Conservation (phyloP, 2,888 invertebrate species). For the Onchidella celtica region DNA sequence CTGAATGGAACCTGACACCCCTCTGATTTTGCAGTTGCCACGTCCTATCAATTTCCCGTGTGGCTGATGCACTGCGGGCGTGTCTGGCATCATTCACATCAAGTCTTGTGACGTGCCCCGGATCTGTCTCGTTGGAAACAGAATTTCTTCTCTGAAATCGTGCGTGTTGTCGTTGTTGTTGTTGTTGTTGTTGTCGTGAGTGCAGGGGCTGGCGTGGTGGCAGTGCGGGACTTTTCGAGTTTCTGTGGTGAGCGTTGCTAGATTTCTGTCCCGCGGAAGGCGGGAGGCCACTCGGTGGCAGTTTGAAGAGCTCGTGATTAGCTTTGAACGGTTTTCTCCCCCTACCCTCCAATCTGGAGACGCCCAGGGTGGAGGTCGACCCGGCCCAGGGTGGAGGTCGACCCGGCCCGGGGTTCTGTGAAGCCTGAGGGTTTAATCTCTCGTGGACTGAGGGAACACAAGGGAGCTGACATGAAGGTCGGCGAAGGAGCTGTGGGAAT, state of each 20-base stretch:
- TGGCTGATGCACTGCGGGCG: not conserved
- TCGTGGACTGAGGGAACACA: not conserved
- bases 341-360: not conserved
- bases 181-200: not conserved
- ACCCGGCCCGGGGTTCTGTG: not conserved
- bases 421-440: conserved; percentile 3
- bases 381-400: not conserved
- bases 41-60: not conserved
- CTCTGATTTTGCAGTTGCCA: not conserved
- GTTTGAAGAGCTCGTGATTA: conserved; percentile 17
- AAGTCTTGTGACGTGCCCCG: not conserved
- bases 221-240: not conserved
- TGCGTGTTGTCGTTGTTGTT: not conserved
- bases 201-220: not conserved
- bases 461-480: conserved; percentile 2
- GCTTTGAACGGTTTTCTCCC: conserved; percentile 23
- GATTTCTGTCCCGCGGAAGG: not conserved
- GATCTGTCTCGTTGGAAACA: not conserved
- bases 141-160: not conserved
- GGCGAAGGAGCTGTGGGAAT: not conserved
- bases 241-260: not conserved
- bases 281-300: conserved; percentile 4
- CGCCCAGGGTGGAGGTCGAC: conserved; percentile 1
- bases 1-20: not conserved
- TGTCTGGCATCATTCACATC: not conserved